Evolutionary conservation across 2,888 invertebrate species (phyloP).

Genomic region (Dynastes maya): DNA sequence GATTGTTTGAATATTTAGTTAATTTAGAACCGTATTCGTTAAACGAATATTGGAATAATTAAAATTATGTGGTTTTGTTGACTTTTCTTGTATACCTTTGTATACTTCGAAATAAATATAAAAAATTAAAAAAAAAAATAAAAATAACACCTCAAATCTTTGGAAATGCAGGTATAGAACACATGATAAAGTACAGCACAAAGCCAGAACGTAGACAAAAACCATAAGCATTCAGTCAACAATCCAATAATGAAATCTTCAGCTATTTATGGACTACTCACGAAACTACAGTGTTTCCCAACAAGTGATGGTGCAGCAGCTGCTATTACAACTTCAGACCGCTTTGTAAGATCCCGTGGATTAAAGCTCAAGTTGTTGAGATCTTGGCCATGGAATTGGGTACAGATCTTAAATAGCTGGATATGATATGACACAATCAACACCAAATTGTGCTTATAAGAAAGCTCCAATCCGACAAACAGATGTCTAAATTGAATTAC

Average conservation of each 20-base stretch:
- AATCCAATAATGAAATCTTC: constrained; percentile 95
- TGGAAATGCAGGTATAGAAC: constrained; percentile 96
- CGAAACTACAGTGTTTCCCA: constrained; percentile 97
- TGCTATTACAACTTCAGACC: constrained; percentile 91
- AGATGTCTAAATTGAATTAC: constrained; percentile 94
- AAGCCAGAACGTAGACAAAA: constrained; percentile 95
- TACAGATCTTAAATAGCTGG: constrained; percentile 91
- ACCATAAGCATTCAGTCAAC: constrained; percentile 96
- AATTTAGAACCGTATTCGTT: too few relatives aligned
- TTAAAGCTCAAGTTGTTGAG: constrained; percentile 92
- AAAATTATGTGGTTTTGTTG: too few relatives aligned
- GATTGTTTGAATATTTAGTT: too few relatives aligned
- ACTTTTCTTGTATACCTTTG: too few relatives aligned
- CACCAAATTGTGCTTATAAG: constrained; percentile 82
- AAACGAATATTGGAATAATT: too few relatives aligned
- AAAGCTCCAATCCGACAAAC: constrained; percentile 83
- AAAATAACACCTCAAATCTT: constrained; percentile 97
- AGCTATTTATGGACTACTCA: constrained; percentile 91
- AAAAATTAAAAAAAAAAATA: too few relatives aligned
- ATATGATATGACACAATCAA: constrained; percentile 93
- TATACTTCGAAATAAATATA: too few relatives aligned
- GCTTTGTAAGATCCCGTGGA: constrained; percentile 88
- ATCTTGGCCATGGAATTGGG: constrained; percentile 98
- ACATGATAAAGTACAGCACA: constrained; percentile 96
- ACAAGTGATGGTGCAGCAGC: constrained; percentile 99